Conservation (phyloP, 2,113 vertebrate species). For the Semicossyphus pulcher region DNA sequence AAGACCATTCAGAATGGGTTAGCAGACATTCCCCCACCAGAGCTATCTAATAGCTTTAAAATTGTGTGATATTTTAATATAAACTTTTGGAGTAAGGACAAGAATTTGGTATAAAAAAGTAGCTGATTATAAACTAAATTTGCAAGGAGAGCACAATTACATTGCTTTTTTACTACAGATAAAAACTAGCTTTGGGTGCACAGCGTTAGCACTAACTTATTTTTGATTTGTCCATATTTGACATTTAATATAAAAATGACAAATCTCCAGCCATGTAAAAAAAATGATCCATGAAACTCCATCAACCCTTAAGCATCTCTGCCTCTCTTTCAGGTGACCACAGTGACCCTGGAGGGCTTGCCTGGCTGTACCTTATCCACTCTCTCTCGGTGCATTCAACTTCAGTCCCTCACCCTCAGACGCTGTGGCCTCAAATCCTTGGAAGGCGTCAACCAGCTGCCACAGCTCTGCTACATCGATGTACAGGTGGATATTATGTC, state of each 20-base stretch:
- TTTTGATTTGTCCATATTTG: neutral
- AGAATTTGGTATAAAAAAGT: no score
- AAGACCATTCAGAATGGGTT: no score
- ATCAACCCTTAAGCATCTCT: neutral
- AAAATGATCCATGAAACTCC: no score
- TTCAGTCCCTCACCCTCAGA: constrained; percentile 86
- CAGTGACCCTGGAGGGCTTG: constrained; percentile 87
- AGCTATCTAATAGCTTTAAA: no score
- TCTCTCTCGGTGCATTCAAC: constrained; percentile 83
- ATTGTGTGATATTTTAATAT: no score
- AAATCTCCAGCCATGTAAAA: no score
- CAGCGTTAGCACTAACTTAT: neutral
- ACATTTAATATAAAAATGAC: neutral
- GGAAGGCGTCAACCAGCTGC: constrained; percentile 84
- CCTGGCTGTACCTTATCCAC: constrained; percentile 87
- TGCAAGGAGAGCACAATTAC: no score
- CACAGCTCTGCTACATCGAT: constrained; percentile 86
- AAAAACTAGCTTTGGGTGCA: no score
- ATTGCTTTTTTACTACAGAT: no score
- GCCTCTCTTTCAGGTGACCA: constrained; percentile 84
- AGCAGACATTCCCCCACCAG: no score
- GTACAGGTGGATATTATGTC: constrained; percentile 86
- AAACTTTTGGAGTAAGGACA: no score
- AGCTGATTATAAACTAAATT: no score
- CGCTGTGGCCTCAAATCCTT: constrained; percentile 88